Percentiles rank a stretch among this genome's conserved stretches.
These are phyloP conservation scores for Ophioderma brevispina DNA, from an alignment of 35 echinoderm and acorn worm genomes.

Conservation along the genomic window DNA sequence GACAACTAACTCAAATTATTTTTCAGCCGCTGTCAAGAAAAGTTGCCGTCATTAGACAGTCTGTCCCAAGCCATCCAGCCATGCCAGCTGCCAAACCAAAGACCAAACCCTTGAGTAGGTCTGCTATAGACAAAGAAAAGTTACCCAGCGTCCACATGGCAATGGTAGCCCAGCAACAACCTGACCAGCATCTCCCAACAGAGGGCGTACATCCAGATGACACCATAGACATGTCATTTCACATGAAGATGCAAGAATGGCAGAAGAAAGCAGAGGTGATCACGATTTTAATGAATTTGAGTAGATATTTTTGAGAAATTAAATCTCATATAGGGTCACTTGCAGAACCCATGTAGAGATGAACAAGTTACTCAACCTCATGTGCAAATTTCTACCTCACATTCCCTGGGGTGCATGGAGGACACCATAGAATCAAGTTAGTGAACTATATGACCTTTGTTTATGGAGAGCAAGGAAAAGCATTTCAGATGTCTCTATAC, in stretches of 20 bases:
- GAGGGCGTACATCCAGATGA: conserved; percentile 38
- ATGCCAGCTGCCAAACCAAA: background rate
- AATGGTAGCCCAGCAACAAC: background rate
- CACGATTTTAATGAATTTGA: background rate
- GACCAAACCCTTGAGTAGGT: background rate
- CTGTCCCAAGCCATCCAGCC: background rate
- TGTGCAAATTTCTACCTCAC: no score
- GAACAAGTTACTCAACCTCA: no score
- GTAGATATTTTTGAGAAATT: no score
- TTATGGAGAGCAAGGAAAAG: no score
- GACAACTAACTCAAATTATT: no score
- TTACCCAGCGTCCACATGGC: background rate
- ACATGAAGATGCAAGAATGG: conserved; percentile 40
- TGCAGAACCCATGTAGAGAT: no score
- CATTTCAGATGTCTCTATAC: no score
- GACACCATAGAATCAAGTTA: no score
- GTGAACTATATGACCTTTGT: no score
- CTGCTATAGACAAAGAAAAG: background rate
- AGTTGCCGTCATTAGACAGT: background rate
- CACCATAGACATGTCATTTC: conserved; percentile 61
- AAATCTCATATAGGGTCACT: no score
- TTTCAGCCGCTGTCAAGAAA: background rate
- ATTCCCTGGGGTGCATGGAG: no score
- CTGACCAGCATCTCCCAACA: background rate
- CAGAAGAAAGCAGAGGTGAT: conserved; percentile 63